These are phyloP conservation scores for Pithys albifrons DNA, from an alignment of 2,113 vertebrate genomes.

Conservation along the genomic window DNA sequence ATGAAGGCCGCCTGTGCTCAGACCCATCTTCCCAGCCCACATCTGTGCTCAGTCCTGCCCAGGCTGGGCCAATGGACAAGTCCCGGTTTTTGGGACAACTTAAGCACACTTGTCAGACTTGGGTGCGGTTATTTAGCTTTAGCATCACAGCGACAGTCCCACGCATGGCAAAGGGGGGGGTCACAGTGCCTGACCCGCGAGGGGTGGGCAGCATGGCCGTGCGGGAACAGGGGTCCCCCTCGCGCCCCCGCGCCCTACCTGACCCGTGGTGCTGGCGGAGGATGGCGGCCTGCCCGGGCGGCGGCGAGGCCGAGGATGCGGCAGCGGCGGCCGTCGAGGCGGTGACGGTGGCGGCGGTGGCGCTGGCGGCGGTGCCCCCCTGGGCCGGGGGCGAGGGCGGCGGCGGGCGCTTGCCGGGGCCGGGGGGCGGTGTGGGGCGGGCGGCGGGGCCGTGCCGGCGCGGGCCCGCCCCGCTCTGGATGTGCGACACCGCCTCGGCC, in stretches of 20 bases:
- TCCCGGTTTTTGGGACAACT: rapidly evolving
- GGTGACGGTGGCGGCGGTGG: not conserved
- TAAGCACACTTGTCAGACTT: rapidly evolving
- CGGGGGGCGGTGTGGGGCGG: too few relatives aligned
- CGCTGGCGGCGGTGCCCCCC: not conserved
- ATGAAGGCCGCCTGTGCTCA: rapidly evolving
- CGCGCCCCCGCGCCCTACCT: constrained; percentile 72
- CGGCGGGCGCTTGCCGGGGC: constrained; percentile 46
- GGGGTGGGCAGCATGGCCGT: rapidly evolving
- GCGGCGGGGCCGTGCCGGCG: not conserved
- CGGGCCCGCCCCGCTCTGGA: constrained; percentile 82
- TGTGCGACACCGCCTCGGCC: constrained; percentile 91
- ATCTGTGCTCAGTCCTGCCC: rapidly evolving
- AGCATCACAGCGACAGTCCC: not conserved
- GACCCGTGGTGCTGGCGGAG: constrained; percentile 83
- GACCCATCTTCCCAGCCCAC: not conserved
- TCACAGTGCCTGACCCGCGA: not conserved
- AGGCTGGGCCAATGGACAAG: not conserved
- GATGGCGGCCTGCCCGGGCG: constrained; percentile 76
- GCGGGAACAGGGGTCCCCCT: not conserved
- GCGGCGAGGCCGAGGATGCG: constrained; percentile 80
- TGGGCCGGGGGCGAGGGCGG: not conserved
- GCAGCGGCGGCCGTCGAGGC: constrained; percentile 54
- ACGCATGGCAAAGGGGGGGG: rapidly evolving
- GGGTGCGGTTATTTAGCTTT: rapidly evolving